Conservation (phyloP, 2,888 invertebrate genomes). For the Drosophila pseudotalamancana region DNA sequence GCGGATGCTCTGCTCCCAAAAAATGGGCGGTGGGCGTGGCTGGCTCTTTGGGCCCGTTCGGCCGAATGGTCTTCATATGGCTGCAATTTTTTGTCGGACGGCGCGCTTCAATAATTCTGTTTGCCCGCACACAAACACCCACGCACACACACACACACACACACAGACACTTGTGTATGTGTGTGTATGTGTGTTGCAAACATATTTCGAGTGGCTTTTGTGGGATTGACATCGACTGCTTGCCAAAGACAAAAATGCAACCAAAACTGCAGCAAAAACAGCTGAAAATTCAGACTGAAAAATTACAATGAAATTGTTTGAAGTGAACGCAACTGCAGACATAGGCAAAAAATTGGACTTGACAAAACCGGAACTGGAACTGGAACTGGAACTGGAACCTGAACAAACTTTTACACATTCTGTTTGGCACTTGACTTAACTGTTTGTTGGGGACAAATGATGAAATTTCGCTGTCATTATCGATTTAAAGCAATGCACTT, state of each 20-base stretch:
- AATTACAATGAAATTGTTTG: slow-evolving; percentile 76
- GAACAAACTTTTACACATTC: slow-evolving; percentile 11
- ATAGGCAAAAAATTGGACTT: slow-evolving; percentile 35
- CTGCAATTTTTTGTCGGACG: slow-evolving; percentile 34
- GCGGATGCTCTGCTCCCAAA: slow-evolving; percentile 28
- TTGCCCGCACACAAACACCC: slow-evolving; percentile 46
- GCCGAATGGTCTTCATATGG: slow-evolving; percentile 20
- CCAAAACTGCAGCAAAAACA: slow-evolving; percentile 53
- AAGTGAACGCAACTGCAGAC: slow-evolving; percentile 25
- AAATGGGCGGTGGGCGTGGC: slow-evolving; percentile 5
- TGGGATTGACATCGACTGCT: slow-evolving; percentile 57
- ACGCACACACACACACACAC: slow-evolving; percentile 15
- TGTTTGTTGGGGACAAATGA: background rate
- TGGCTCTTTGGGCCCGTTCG: background rate
- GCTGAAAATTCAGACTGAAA: slow-evolving; percentile 25
- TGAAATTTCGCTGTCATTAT: slow-evolving; percentile 22
- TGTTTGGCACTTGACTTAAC: slow-evolving; percentile 5
- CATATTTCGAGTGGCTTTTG: slow-evolving; percentile 73
- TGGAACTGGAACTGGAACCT: slow-evolving; percentile 29
- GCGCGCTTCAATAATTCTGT: slow-evolving; percentile 78
- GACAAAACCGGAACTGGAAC: slow-evolving; percentile 35
- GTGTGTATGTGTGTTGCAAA: slow-evolving; percentile 31
- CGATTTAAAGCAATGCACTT: slow-evolving; percentile 26
- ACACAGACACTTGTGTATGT: slow-evolving; percentile 11
- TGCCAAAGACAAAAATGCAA: slow-evolving; percentile 60